phyloP scores from a whole-genome alignment of 2,888 invertebrate genomes.

The Phorcus lineatus region DNA sequence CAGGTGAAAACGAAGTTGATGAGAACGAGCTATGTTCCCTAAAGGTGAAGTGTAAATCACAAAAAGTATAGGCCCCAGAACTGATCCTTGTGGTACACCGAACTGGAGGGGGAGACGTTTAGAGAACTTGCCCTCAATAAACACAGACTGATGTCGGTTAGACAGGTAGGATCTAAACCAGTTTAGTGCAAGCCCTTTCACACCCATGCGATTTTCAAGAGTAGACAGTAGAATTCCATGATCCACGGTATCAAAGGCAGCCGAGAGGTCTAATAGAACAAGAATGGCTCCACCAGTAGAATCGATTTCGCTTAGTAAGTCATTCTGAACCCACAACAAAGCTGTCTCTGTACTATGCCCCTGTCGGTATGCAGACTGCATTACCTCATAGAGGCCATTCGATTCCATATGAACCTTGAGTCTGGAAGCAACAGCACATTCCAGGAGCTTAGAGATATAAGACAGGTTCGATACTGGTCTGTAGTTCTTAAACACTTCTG shows the following conservation, averaged over 20 bases:
- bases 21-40: not conserved
- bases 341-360: not conserved
- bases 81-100: slow-evolving; percentile 19
- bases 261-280: not conserved
- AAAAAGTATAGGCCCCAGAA: slow-evolving; percentile 11
- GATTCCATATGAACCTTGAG: not conserved
- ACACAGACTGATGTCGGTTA: not conserved
- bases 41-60: not conserved
- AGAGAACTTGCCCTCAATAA: not conserved
- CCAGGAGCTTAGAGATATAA: not conserved
- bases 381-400: not conserved
- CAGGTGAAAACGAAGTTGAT: not conserved
- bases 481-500: not conserved
- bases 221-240: not conserved
- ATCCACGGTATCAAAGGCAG: slow-evolving; percentile 2
- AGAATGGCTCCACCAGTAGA: not conserved
- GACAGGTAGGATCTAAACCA: slow-evolving; percentile 2
- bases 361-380: not conserved
- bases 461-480: not conserved
- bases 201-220: not conserved
- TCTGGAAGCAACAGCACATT: not conserved
- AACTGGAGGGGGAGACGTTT: not conserved
- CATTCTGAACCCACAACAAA: not conserved
- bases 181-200: not conserved
- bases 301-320: not conserved